A percentile compares a stretch with the other conserved stretches of the same genome.
These are phyloP conservation scores for Hypothenemus hampei DNA, from an alignment of 1,140 invertebrate species.

Conservation along the genomic window DNA sequence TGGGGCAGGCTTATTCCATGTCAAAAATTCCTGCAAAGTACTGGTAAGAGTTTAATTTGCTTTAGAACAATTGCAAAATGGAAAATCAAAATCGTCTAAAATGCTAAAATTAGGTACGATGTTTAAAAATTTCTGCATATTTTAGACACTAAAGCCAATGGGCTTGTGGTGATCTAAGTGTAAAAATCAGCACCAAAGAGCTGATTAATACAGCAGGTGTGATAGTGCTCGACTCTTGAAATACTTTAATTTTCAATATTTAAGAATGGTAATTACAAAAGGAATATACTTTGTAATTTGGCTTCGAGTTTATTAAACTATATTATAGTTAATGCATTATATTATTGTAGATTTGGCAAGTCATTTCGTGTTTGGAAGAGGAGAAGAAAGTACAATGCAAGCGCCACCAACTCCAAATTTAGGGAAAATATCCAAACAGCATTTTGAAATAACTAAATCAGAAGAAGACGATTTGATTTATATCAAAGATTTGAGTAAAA, in stretches of 20 bases:
- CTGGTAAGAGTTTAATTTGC: constrained; percentile 25
- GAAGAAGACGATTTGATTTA: constrained; percentile 29
- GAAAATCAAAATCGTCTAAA: background rate
- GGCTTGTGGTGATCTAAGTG: background rate
- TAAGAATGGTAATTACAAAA: background rate
- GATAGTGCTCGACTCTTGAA: no score
- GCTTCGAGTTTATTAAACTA: constrained; percentile 1
- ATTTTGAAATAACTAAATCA: constrained; percentile 48
- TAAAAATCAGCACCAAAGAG: no score
- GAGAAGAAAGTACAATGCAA: constrained; percentile 43
- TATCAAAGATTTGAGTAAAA: constrained; percentile 40
- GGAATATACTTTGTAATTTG: no score
- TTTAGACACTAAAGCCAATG: background rate
- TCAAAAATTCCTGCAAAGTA: constrained; percentile 20
- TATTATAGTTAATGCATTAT: constrained; percentile 1
- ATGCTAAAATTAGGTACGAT: background rate
- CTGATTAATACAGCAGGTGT: no score
- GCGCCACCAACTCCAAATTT: constrained; percentile 43
- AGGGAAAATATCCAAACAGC: constrained; percentile 51
- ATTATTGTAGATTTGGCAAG: constrained; percentile 47
- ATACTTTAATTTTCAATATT: background rate
- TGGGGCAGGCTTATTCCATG: constrained; percentile 32
- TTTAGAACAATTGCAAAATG: background rate
- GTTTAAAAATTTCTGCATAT: background rate
- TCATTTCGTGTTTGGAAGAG: constrained; percentile 48